Conservation (phyloP, 2,797 vertebrate species). For the Erpetoichthys calabaricus region DNA sequence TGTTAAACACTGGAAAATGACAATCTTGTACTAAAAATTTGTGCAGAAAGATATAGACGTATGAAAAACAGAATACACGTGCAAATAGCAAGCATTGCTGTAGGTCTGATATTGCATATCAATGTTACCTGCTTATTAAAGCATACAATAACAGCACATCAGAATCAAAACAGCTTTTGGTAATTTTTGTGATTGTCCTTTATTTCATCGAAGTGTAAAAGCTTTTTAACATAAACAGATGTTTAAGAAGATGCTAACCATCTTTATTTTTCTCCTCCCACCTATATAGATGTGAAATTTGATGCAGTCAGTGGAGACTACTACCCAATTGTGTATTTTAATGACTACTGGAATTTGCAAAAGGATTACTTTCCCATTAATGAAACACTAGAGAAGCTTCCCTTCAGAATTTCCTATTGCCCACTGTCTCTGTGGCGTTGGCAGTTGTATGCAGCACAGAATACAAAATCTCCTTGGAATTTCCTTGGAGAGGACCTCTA, state of each 20-base stretch:
- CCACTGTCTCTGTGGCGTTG: constrained; percentile 87
- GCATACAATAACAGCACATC: too few relatives aligned
- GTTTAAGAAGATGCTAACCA: not conserved
- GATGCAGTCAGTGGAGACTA: constrained; percentile 87
- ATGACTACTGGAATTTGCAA: constrained; percentile 97
- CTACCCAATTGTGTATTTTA: constrained; percentile 91
- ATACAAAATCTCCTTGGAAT: constrained; percentile 79
- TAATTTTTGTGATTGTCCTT: too few relatives aligned
- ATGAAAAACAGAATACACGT: too few relatives aligned
- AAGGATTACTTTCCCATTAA: constrained; percentile 89
- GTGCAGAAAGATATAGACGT: too few relatives aligned
- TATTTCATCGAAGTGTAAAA: too few relatives aligned
- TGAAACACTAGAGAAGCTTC: constrained; percentile 57
- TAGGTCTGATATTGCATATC: too few relatives aligned
- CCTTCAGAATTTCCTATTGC: constrained; percentile 71
- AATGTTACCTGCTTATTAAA: too few relatives aligned
- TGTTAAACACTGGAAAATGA: too few relatives aligned
- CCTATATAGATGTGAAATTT: constrained; percentile 73
- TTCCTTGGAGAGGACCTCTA: constrained; percentile 85
- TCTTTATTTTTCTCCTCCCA: not conserved
- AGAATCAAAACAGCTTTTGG: too few relatives aligned
- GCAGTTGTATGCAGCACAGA: constrained; percentile 91
- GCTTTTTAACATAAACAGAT: too few relatives aligned
- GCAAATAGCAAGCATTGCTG: too few relatives aligned
- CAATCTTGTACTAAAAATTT: too few relatives aligned